A percentile compares a stretch with the other conserved stretches of the same genome.
phyloP scores from a whole-genome alignment of 2,888 invertebrate species.

The Ernsta delagoae region DNA sequence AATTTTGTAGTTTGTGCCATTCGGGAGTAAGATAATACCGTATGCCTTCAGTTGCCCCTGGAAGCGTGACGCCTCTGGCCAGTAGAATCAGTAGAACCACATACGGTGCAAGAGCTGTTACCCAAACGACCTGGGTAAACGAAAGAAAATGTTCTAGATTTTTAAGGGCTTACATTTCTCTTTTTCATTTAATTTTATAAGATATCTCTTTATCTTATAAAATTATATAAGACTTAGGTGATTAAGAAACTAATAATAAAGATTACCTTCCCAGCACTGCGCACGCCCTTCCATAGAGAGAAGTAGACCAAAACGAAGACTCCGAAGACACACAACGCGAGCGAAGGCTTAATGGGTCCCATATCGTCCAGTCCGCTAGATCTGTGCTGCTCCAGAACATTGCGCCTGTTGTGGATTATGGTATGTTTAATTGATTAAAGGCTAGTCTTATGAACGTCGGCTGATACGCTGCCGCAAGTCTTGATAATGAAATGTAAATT shows the following conservation, averaged over 20 bases:
- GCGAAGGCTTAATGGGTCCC: conserved; percentile 94
- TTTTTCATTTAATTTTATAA: too few species aligned
- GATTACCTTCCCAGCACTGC: conserved; percentile 93
- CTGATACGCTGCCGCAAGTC: too few species aligned
- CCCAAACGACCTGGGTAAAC: conserved; percentile 92
- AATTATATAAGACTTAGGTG: too few species aligned
- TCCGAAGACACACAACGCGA: conserved; percentile 95
- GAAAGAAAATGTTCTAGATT: too few species aligned
- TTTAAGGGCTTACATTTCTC: too few species aligned
- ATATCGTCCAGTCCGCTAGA: conserved; percentile 93
- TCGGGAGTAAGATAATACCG: conserved; percentile 95
- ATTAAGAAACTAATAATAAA: neutral
- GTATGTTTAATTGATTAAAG: too few species aligned
- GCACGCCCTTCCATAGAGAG: conserved; percentile 97
- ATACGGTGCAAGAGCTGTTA: conserved; percentile 97
- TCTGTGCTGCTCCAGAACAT: conserved; percentile 93
- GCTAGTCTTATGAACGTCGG: too few species aligned
- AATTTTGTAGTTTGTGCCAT: conserved; percentile 92
- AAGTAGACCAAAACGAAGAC: conserved; percentile 98
- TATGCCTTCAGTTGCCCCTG: conserved; percentile 94
- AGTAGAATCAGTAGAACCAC: conserved; percentile 90
- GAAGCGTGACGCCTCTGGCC: conserved; percentile 92
- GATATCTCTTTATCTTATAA: too few species aligned
- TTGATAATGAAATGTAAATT: too few species aligned
- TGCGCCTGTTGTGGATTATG: conserved; percentile 85